Evolutionary conservation across 2,113 vertebrate genomes (phyloP).

Genomic region (Dendropsophus ebraccatus): DNA sequence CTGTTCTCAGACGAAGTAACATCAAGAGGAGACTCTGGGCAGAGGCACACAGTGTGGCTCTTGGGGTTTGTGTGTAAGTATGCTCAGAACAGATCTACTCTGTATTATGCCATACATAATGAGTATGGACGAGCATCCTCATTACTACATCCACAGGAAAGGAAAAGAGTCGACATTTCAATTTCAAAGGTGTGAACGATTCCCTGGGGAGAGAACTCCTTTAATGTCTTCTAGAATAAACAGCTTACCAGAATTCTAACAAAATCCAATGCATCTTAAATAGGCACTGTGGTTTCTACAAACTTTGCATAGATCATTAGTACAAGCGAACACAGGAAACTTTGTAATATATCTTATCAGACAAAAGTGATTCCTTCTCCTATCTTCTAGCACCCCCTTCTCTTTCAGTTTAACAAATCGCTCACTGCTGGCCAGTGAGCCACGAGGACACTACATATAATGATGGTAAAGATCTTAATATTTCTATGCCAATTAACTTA

Average conservation of each 20-base stretch:
- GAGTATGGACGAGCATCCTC: neutral
- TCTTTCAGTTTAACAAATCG: too few species aligned
- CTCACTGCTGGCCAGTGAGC: too few species aligned
- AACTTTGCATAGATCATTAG: too few species aligned
- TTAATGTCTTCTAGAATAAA: slow-evolving; percentile 25
- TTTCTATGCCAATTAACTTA: too few species aligned
- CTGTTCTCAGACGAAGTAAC: slow-evolving; percentile 15
- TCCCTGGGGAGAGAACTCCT: neutral
- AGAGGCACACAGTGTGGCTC: slow-evolving; percentile 3
- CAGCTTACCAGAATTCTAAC: neutral
- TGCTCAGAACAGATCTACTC: neutral
- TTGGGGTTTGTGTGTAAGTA: neutral
- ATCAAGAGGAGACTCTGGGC: neutral
- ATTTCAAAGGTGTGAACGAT: slow-evolving; percentile 39
- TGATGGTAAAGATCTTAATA: too few species aligned
- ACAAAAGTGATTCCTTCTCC: too few species aligned
- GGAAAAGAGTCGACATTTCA: slow-evolving; percentile 10
- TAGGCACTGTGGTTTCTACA: too few species aligned
- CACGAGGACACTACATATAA: too few species aligned
- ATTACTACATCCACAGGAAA: slow-evolving; percentile 32
- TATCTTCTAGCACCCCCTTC: too few species aligned
- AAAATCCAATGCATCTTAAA: neutral
- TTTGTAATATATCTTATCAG: too few species aligned
- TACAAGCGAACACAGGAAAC: too few species aligned
- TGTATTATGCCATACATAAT: neutral